Percentiles rank a stretch among this genome's conserved stretches.
Conservation (phyloP, 2,113 vertebrate genomes). For the Holacanthus passer region DNA sequence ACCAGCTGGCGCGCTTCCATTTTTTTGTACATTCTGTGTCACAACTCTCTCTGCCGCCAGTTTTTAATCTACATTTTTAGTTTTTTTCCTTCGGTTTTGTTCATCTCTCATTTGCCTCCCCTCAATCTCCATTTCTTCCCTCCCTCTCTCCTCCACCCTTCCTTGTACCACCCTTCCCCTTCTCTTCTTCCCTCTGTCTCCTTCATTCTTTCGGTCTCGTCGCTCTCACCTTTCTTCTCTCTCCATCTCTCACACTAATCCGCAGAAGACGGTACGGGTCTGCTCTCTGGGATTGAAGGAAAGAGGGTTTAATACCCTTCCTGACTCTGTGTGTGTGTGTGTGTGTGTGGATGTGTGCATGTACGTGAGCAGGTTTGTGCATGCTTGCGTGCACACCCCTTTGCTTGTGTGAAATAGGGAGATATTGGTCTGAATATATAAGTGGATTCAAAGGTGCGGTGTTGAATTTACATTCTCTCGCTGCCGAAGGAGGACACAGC, state of each 20-base stretch:
- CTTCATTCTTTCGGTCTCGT: slow-evolving; percentile 52
- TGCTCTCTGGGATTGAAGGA: slow-evolving; percentile 68
- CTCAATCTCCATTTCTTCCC: neutral
- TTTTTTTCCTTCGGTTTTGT: neutral
- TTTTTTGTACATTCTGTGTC: slow-evolving; percentile 14
- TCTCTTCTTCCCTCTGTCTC: slow-evolving; percentile 31
- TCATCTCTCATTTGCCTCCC: slow-evolving; percentile 30
- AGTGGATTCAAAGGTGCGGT: slow-evolving; percentile 58
- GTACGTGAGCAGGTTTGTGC: slow-evolving; percentile 40
- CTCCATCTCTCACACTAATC: slow-evolving; percentile 59
- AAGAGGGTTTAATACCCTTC: slow-evolving; percentile 66
- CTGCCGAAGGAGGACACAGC: slow-evolving; percentile 46
- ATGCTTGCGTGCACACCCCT: slow-evolving; percentile 40
- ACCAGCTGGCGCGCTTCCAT: slow-evolving; percentile 1
- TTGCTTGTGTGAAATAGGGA: slow-evolving; percentile 66
- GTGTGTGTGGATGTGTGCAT: slow-evolving; percentile 13
- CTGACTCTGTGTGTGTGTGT: slow-evolving; percentile 23
- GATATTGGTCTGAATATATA: slow-evolving; percentile 75
- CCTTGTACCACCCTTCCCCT: slow-evolving; percentile 22
- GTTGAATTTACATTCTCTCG: slow-evolving; percentile 68
- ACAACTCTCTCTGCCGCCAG: slow-evolving; percentile 15
- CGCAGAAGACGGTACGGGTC: slow-evolving; percentile 45
- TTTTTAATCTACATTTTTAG: slow-evolving; percentile 18
- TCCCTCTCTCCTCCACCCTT: neutral
- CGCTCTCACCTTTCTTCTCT: slow-evolving; percentile 38